Evolutionary conservation across 2,888 invertebrate genomes (phyloP), one percentile per base, ranked within the genome.

Genomic region (Chesias legatella): DNA sequence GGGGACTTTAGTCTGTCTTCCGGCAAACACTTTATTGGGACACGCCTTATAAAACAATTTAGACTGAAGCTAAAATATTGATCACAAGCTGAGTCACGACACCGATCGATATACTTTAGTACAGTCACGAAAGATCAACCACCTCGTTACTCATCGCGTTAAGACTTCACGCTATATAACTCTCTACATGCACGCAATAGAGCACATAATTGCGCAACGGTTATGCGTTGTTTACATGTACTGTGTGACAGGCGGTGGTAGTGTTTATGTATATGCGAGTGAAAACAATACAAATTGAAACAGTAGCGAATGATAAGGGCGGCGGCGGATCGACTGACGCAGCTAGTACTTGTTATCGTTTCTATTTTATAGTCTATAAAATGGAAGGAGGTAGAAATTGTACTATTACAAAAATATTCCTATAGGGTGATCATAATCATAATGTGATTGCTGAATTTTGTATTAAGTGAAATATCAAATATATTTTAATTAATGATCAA

Each of bases 231-330:
- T 37, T 47, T 33, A 33, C 39, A 48, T 21, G 32, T 40, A 46
- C 46, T 6, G 23, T 35, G 32, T 10, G 41, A n/a, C 40, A 30
- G 31, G 30, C 13, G 28, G 29, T 17, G 13, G 2, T 37, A 42
- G 43, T 33, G 57, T 53, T 60, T 63, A 44, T n/a, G n/a, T n/a
- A n/a, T 44, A 57, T 58, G 67, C 58, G 44, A 56, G 51, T 43
- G 51, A 56, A 65, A 67, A 72, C 64, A 70, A 68, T 66, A 63
- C 56, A 54, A 52, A 70, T 65, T 65, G 63, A 61, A 63, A 53
- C 55, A 51, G 33, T 22, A 51, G 43, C 42, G 27, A 47, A 36
- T 37, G 48, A 51, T 53, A 42, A 43, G 34, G 22, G 27, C 9
- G 21, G 26, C 4, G 33, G 35, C 33, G 34, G 35, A 28, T 13